Base-by-base conservation (phyloP, 2,113 vertebrate genomes). In the Lichenostomus cassidix region DNA sequence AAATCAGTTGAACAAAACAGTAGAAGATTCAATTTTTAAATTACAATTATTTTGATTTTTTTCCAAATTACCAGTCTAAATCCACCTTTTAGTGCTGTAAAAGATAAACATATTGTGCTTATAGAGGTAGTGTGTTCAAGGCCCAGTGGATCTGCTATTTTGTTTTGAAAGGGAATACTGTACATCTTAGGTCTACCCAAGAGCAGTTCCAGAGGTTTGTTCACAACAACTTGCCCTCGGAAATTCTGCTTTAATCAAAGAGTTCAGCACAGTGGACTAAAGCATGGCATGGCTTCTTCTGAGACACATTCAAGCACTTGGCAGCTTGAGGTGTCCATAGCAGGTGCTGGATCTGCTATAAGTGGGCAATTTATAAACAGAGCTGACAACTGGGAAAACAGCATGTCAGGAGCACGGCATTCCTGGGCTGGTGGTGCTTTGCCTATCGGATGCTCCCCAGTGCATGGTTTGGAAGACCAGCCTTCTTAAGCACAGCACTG, bases 371-470 rank as follows among this genome's bases (percentile, higher is more conserved):
- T 97, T 98, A 97, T 98, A 98, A 98, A 98, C 97, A 97, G 97
- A 98, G 92, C 76, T 89, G 96, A 98, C 98, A 98, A 98, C 98
- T 98, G 98, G 96, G 97, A 98, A 98, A 98, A 98, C 98, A 98
- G 93, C 94, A 79, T 0, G 5, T 83, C 10, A 18, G 96, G 90
- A 95, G 88, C 7, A 5, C 2, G 13, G 90, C 97, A 98, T 98
- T 98, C 97, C 96, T 92, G 87, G 96, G 91, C 85, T 5, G 6
- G 83, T 37, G 84, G 89, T 19, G 92, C 89, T 93, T 94, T 97
- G 93, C 91, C 92, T 91, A 86, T 96, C 41, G 53, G 95, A 95
- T 90, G 93, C 71, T 95, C 89, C 88, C 47, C 29, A 6, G 77
- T 16, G 7, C 83, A 63, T 4, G 19, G 82, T 67, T 97, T 9